Evolutionary conservation across 2,113 vertebrate species (phyloP).

Genomic region (Neolamprologus sp.): DNA sequence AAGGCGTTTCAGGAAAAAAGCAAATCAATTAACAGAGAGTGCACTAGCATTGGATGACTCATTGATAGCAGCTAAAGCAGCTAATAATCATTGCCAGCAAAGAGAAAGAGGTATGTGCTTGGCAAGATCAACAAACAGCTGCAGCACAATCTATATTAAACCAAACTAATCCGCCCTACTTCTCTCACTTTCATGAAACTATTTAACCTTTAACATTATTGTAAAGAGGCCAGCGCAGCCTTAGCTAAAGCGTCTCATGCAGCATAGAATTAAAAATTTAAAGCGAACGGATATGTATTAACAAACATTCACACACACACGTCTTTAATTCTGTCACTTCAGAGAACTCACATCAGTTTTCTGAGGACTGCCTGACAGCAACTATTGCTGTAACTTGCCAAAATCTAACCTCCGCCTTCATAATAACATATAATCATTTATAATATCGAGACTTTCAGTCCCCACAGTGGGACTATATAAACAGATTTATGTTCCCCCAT

Average conservation of each 20-base stretch:
- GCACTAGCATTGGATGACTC: not conserved
- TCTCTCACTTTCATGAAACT: not conserved
- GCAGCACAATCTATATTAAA: not conserved
- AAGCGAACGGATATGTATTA: accelerated
- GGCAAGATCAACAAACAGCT: not conserved
- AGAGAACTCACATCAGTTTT: not conserved
- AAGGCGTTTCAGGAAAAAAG: not conserved
- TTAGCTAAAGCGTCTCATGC: not conserved
- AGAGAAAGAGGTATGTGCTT: not conserved
- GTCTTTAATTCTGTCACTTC: not conserved
- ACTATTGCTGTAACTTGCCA: not conserved
- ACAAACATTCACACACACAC: not conserved
- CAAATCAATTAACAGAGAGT: not conserved
- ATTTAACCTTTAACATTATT: not conserved
- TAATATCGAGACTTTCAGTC: not conserved
- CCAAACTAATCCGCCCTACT: not conserved
- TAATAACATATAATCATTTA: not conserved
- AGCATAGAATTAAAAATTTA: not conserved
- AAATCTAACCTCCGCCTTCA: not conserved
- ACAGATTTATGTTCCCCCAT: not conserved
- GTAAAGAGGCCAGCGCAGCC: not conserved
- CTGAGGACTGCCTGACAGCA: not conserved
- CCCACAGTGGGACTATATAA: not conserved
- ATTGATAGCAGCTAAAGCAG: not conserved
- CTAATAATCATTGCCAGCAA: not conserved